phyloP scores from a whole-genome alignment of 2,888 invertebrate species.

The Lagria hirta region DNA sequence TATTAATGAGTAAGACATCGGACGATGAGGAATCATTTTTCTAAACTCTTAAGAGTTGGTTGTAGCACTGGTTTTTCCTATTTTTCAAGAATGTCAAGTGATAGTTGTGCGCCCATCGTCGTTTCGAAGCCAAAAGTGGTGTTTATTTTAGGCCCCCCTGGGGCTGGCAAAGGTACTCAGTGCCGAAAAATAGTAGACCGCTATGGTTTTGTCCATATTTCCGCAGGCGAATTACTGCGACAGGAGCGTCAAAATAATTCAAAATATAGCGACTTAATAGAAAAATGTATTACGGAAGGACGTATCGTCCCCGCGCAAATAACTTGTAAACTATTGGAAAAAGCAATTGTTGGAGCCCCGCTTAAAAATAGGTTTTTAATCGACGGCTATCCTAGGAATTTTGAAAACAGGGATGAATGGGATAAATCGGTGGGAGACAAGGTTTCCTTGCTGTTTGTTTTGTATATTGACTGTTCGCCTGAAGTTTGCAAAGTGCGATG shows the following conservation, averaged over 20 bases:
- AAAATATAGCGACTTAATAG: conserved; percentile 82
- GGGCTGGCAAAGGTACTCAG: conserved; percentile 97
- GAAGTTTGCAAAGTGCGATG: conserved; percentile 80
- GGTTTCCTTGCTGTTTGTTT: conserved; percentile 75
- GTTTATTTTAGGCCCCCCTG: conserved; percentile 94
- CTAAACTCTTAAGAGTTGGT: no score
- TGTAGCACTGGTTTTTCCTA: no score
- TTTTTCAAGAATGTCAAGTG: no score
- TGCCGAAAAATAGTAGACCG: conserved; percentile 74
- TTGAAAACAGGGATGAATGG: conserved; percentile 93
- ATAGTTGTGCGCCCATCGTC: no score
- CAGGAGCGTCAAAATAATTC: conserved; percentile 82
- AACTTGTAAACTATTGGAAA: conserved; percentile 85
- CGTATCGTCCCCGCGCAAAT: conserved; percentile 94
- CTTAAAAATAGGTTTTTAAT: conserved; percentile 75
- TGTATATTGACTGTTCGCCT: conserved; percentile 84
- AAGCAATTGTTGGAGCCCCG: conserved; percentile 68
- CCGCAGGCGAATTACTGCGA: conserved; percentile 85
- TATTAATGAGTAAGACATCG: no score
- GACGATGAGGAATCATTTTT: no score
- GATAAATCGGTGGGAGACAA: conserved; percentile 75
- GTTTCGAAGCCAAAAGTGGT: no score
- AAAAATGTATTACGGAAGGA: conserved; percentile 82
- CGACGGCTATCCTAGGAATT: conserved; percentile 94
- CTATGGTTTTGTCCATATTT: conserved; percentile 63